Base-by-base conservation (phyloP, 1,140 invertebrate species). In the Zaprionus ghesquierei region DNA sequence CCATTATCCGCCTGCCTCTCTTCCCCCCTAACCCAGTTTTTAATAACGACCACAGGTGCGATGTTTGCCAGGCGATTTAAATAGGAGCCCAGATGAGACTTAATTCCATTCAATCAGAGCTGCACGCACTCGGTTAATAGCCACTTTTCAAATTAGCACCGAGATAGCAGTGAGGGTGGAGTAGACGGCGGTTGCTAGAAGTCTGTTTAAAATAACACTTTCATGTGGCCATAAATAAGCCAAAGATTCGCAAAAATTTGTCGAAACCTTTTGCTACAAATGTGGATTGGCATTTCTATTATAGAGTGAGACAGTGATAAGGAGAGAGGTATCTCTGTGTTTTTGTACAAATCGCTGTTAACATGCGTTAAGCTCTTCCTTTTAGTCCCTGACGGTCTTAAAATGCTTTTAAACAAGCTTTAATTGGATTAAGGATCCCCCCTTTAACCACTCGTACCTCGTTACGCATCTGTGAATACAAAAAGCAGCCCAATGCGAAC, bases 401-500 rank as follows among this genome's bases (percentile, higher is more conserved):
- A 68, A 73, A 61, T 68, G 55, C 38, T 27, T 35, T 49, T 23
- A 55, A 61, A 69, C 56, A 61, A 50, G 54, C 25, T 55, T 46
- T 49, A 69, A 61, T 46, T 33, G 12, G 23, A 46, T 49, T 20
- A 1, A 44, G 9, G 20, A 66, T 23, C 9, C 29, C 12, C 20
- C 18, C 22, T 61, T 23, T 56, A 20, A 15, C 15, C 29, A 33
- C 25, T 55, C 59, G 41, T 63, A 29, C 63, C 54, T 71, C 38
- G 33, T 13, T 20, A 23, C 33, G 29, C 55, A 23, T 58, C 31
- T 27, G 22, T 25, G 25, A 58, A 54, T 65, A 66, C 69, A 71
- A 69, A 75, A 75, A 56, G 38, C 51, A n/a, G 74, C 61, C 44
- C 55, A 66, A 61, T 73, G 76, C 82, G 65, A 87, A 79, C 74